phyloP scores from a whole-genome alignment of 2,113 vertebrate genomes.

The Capreolus pygargus region DNA sequence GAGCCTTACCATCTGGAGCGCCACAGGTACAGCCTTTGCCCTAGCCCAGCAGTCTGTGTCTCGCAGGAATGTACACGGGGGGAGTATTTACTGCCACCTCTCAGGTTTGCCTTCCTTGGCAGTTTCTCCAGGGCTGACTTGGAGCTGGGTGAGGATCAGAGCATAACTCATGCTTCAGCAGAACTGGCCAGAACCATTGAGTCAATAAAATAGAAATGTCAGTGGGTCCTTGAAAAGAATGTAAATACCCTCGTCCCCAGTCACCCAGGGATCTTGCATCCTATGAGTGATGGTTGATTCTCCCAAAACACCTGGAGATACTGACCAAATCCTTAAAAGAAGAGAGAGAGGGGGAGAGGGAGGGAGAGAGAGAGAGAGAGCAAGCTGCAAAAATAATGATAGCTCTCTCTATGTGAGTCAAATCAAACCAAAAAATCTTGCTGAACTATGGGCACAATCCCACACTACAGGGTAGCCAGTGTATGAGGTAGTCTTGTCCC shows the following conservation, averaged over 20 bases:
- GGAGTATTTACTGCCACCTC: background rate
- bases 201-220: background rate
- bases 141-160: background rate
- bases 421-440: background rate
- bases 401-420: background rate
- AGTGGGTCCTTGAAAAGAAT: background rate
- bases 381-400: background rate
- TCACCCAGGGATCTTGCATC: accelerated
- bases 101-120: background rate
- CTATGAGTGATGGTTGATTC: background rate
- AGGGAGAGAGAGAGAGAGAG: background rate
- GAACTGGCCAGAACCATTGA: background rate
- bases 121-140: background rate
- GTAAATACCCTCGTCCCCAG: background rate
- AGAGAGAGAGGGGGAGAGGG: background rate
- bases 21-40: background rate
- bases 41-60: background rate
- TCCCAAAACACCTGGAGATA: background rate
- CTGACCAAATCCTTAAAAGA: background rate
- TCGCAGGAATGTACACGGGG: background rate
- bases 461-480: background rate
- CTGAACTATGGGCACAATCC: background rate
- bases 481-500: background rate
- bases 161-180: conserved; percentile 17
- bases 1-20: conserved; percentile 27